These are phyloP conservation scores for Capitulum mitella DNA, from an alignment of 2,888 invertebrate genomes.

Conservation along the genomic window DNA sequence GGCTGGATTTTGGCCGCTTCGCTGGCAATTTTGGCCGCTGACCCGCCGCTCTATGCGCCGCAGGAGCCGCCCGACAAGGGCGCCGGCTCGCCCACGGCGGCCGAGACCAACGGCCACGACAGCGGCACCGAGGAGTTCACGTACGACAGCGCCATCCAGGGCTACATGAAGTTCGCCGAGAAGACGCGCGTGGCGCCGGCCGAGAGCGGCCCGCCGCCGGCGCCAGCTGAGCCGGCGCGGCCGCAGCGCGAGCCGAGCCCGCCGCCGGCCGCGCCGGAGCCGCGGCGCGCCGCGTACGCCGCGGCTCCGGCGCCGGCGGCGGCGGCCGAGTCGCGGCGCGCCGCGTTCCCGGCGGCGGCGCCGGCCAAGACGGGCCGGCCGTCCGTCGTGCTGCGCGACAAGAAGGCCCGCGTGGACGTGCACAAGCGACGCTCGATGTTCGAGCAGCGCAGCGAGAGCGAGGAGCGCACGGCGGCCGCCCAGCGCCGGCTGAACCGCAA, in stretches of 20 bases:
- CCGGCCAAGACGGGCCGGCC: slow-evolving; percentile 47
- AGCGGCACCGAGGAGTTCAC: slow-evolving; percentile 60
- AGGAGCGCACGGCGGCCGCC: background rate
- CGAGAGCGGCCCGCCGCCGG: background rate
- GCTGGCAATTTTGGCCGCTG: too few species aligned
- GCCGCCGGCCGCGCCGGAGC: slow-evolving; percentile 29
- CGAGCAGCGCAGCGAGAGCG: slow-evolving; percentile 46
- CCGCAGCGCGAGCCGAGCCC: slow-evolving; percentile 33
- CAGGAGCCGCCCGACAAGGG: background rate
- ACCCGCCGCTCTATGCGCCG: background rate
- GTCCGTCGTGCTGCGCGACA: slow-evolving; percentile 36
- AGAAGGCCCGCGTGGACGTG: slow-evolving; percentile 61
- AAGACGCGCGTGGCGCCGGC: slow-evolving; percentile 31
- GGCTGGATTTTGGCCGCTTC: too few species aligned
- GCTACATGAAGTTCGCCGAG: slow-evolving; percentile 60
- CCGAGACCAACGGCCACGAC: slow-evolving; percentile 24
- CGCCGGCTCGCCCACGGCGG: background rate
- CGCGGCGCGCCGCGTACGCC: too few species aligned
- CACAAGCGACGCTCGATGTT: slow-evolving; percentile 74
- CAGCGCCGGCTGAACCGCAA: slow-evolving; percentile 9
- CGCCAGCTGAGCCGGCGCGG: slow-evolving; percentile 41
- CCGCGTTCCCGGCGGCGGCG: background rate
- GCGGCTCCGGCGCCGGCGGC: background rate
- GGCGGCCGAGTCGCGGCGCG: background rate
- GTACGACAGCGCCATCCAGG: slow-evolving; percentile 78